These are phyloP conservation scores for Bradypus variegatus DNA, from an alignment of 2,797 vertebrate genomes.

Conservation along the genomic window DNA sequence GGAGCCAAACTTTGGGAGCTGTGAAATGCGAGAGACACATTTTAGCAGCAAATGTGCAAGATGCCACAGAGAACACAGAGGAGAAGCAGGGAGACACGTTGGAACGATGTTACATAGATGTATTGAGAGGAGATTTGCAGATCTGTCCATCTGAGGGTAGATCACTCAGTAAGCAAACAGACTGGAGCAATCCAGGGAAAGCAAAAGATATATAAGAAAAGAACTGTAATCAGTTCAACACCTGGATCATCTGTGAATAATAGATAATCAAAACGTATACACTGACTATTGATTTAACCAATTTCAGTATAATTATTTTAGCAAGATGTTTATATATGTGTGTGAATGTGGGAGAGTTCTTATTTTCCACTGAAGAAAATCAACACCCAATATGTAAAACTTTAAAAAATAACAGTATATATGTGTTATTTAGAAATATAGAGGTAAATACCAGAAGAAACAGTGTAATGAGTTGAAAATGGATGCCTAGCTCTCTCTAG, in stretches of 20 bases:
- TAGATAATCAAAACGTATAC: background rate
- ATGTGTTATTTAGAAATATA: background rate
- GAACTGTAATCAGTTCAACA: background rate
- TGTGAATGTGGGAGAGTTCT: background rate
- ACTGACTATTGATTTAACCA: background rate
- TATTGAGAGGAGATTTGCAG: background rate
- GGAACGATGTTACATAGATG: background rate
- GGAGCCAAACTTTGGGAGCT: background rate
- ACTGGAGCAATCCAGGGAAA: background rate
- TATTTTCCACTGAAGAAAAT: background rate
- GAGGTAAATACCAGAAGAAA: background rate
- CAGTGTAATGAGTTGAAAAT: background rate
- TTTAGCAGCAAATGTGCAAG: background rate
- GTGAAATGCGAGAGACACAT: background rate
- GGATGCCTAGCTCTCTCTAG: background rate
- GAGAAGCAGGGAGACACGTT: background rate
- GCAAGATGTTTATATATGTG: background rate
- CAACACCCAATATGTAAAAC: background rate
- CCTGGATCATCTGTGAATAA: background rate
- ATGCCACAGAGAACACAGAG: background rate
- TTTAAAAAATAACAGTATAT: background rate
- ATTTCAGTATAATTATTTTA: background rate
- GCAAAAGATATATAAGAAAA: background rate
- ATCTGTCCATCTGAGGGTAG: background rate
- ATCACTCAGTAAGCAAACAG: background rate